Percentiles rank a stretch among this genome's conserved stretches.
Evolutionary conservation across 1,140 invertebrate genomes (phyloP).

Genomic region (Anthonomus grandis): DNA sequence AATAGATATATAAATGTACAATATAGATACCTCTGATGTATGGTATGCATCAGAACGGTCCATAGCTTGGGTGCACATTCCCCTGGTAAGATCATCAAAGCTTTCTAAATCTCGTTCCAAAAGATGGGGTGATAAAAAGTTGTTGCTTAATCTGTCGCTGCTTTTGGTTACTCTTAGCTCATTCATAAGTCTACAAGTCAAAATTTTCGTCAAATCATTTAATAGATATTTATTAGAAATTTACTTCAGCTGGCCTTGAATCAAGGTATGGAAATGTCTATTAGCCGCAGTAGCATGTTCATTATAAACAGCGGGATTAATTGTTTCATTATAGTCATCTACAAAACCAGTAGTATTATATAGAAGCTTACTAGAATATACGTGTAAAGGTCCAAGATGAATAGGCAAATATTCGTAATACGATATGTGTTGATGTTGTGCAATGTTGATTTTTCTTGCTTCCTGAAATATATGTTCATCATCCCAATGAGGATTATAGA

Average conservation of each 20-base stretch:
- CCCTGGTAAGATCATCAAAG: conserved; percentile 68
- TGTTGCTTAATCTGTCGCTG: conserved; percentile 68
- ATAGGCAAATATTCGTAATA: conserved; percentile 85
- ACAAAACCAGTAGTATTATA: conserved; percentile 64
- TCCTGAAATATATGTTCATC: conserved; percentile 88
- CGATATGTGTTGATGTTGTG: conserved; percentile 76
- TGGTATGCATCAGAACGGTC: conserved; percentile 68
- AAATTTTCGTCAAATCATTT: no score
- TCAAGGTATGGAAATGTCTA: conserved; percentile 81
- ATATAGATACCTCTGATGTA: conserved; percentile 66
- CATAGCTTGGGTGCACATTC: conserved; percentile 67
- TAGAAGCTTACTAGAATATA: conserved; percentile 65
- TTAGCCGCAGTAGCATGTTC: conserved; percentile 84
- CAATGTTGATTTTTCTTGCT: conserved; percentile 72
- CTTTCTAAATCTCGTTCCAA: conserved; percentile 58
- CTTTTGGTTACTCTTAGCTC: conserved; percentile 58
- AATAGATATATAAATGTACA: no score
- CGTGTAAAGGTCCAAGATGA: conserved; percentile 65
- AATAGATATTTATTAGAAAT: no score
- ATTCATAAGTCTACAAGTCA: background rate
- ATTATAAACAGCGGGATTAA: conserved; percentile 77
- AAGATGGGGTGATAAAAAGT: conserved; percentile 68
- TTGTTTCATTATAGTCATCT: conserved; percentile 77
- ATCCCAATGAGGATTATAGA: conserved; percentile 81
- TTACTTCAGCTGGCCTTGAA: conserved; percentile 74